Conservation (phyloP, 2,113 vertebrate genomes). For the Nestor notabilis region DNA sequence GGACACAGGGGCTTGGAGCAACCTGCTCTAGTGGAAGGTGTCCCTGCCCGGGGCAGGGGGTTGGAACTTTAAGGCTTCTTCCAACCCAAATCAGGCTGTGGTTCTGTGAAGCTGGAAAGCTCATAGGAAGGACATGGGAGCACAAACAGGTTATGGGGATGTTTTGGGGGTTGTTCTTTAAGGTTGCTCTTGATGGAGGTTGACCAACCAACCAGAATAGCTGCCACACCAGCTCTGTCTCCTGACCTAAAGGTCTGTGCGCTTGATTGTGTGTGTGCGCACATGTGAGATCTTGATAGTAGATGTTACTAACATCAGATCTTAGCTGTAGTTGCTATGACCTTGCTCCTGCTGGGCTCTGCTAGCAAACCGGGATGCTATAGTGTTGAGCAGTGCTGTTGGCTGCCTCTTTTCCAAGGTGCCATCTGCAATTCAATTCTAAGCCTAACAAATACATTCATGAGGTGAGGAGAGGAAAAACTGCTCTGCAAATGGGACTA, state of each 20-base stretch:
- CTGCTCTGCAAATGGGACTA: background rate
- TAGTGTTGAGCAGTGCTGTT: accelerated
- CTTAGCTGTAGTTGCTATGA: background rate
- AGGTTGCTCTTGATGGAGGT: background rate
- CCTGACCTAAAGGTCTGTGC: background rate
- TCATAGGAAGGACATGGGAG: background rate
- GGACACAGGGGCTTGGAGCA: background rate
- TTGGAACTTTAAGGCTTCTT: background rate
- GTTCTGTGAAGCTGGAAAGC: background rate
- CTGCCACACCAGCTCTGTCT: background rate
- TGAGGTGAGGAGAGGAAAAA: background rate
- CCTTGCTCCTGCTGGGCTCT: background rate
- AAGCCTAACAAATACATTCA: background rate
- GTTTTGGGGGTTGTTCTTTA: background rate
- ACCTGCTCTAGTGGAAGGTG: background rate
- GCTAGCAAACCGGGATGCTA: background rate
- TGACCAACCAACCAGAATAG: background rate
- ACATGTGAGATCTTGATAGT: background rate
- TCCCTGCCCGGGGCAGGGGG: background rate
- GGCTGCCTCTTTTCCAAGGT: background rate
- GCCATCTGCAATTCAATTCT: background rate
- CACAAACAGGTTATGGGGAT: background rate
- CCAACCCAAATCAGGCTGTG: background rate
- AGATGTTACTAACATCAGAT: background rate
- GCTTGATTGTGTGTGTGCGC: accelerated